A percentile compares a stretch with the other conserved stretches of the same genome.
Evolutionary conservation across 2,797 vertebrate species (phyloP).

Genomic region (Phoebastria nigripes): DNA sequence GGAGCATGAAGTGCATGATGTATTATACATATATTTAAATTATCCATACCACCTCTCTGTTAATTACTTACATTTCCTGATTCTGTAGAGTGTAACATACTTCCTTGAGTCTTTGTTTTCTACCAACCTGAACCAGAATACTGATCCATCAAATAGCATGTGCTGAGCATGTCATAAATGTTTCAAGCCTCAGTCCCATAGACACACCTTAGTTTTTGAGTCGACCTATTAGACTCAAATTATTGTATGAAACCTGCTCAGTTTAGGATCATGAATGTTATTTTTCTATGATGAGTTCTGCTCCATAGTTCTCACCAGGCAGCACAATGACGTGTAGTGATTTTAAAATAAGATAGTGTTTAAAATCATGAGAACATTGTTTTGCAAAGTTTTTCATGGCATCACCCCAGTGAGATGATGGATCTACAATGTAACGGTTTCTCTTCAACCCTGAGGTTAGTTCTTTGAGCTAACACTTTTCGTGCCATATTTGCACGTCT

Average conservation of each 20-base stretch:
- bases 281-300: not conserved
- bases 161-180: not conserved
- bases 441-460: not conserved
- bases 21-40: not conserved
- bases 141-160: not conserved
- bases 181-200: not conserved
- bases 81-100: not conserved
- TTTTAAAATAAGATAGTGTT: not conserved
- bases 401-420: not conserved
- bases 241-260: not conserved
- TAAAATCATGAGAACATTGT: not conserved
- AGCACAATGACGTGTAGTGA: not conserved
- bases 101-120: not conserved
- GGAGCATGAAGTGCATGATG: not conserved
- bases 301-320: not conserved
- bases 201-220: not conserved
- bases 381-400: not conserved
- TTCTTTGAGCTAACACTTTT: not conserved
- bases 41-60: not conserved
- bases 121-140: not conserved
- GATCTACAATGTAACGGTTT: rapidly evolving
- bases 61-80: not conserved
- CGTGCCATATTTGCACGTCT: not conserved
- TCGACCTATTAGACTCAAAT: not conserved
- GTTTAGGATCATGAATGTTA: not conserved